Evolutionary conservation across 2,797 vertebrate genomes (phyloP), one percentile per base, ranked within the genome.

Genomic region (Sebastes iracundus): DNA sequence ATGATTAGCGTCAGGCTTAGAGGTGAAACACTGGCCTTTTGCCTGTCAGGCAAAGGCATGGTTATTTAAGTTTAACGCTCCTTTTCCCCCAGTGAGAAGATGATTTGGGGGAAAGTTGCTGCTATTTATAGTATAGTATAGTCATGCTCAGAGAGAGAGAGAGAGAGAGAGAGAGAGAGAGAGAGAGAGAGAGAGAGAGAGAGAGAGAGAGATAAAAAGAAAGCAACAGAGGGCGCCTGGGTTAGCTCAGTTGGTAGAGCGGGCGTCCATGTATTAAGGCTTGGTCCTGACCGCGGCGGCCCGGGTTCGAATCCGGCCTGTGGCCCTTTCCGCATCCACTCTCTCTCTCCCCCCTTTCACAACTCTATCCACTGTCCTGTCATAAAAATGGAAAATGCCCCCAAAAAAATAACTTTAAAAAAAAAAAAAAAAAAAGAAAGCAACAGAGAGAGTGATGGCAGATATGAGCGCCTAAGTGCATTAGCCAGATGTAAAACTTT

Each of bases 21-120:
- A 92, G 86, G 87, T 90, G 86, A 90, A 92, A 91, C 75, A 49
- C 10, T 89, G 92, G 90, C 87, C 89, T 92, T 92, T 90, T 76
- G 88, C 80, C 82, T 90, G 81, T 84, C 89, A 93, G 87, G 73
- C 81, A 81, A 72, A 82, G 56, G 77, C 83, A 66, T n/a, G 78
- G 71, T 75, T 82, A 77, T 90, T 87, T 88, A 79, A 72, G 61
- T 91, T 87, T 87, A 81, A 87, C 8, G 38, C 74, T 82, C 55
- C 62, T 66, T 46, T 79, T 66, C 38, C 64, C 38, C 32, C 52
- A 16, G 63, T 80, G 79, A 86, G 87, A 88, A 60, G 79, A 82
- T 78, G 76, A 84, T 86, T 87, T 86, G 56, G 67, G 86, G 68
- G 68, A 80, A 86, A 69, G 75, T 82, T 82, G 80, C 25, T 56